Conservation (phyloP, 1,140 invertebrate genomes). For the Drepana arcuata region DNA sequence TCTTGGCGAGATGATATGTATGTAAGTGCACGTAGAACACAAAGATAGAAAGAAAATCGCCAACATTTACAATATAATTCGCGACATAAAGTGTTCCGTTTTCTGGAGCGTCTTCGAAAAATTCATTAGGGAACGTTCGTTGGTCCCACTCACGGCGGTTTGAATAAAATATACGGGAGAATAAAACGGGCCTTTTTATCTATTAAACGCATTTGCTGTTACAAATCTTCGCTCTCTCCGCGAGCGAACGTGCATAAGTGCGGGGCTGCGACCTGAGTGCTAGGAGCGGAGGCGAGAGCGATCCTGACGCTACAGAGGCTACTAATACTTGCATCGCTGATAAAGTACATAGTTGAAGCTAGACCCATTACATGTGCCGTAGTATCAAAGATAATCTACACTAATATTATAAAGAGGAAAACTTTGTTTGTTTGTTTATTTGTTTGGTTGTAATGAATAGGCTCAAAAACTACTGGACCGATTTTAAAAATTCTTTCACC, state of each 20-base stretch:
- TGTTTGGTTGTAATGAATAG: no score
- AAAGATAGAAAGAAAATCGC: no score
- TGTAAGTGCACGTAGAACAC: no score
- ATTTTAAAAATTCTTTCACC: no score
- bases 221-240: constrained; percentile 47
- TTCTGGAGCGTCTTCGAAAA: constrained; percentile 29
- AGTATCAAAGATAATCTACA: no score
- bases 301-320: background rate
- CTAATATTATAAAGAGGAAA: no score
- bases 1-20: no score
- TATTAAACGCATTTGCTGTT: constrained; percentile 62
- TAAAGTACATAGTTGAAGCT: background rate
- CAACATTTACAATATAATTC: no score
- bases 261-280: background rate
- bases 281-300: no score
- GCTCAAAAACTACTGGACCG: no score
- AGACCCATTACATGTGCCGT: no score
- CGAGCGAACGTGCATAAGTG: constrained; percentile 13
- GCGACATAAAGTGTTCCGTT: constrained; percentile 18
- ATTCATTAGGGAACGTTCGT: constrained; percentile 45
- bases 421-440: no score
- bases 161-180: constrained; percentile 61
- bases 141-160: constrained; percentile 29
- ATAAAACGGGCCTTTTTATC: constrained; percentile 58
- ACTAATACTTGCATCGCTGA: background rate